Base-by-base conservation (phyloP, 2,113 vertebrate species). In the Neodon shergylaensis region DNA sequence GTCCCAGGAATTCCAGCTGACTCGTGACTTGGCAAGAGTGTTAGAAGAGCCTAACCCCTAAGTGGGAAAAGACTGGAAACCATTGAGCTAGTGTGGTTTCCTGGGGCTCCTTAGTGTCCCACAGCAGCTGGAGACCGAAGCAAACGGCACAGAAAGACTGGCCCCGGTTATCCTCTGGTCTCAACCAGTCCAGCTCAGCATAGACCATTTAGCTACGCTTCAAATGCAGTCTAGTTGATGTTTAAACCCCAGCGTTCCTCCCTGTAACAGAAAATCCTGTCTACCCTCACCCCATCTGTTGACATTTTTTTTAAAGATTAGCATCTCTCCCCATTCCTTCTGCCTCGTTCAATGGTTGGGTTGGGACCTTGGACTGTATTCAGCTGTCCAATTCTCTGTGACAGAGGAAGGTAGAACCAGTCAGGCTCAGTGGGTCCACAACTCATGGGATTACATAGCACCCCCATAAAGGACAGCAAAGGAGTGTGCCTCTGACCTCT, bases 221-320 rank as follows among this genome's bases (percentile, higher is more conserved):
- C 88, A 84, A 33, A 61, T 77, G 68, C 26, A 52, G 49, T 22
- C 76, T 92, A 61, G 95, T 96, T 96, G 88, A 97, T 95, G 44
- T 97, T 97, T 97, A 97, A 98, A 88, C 91, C 49, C 78, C n/a
- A 86, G 66, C 96, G 95, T 94, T 96, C 70, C 68, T 94, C 36
- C 47, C 72, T 78, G 93, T 92, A 97, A 95, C 83, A 84, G 78
- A 78, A 94, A 96, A 92, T 21, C 91, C 73, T 54, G 7, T 68
- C n/a, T 61, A n/a, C 28, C 44, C 47, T 11, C 31, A 70, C 44
- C 19, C n/a, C 14, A 19, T 24, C 52, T 31, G 1, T 17, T 36
- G 33, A 17, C 65, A 33, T 42, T 1, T 70, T 58, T 21, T 21
- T 9, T 16, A 0, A 4, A 85, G 76, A 66, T 83, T 72, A 96